Conservation (phyloP, 2,113 vertebrate genomes). For the Dromaius novaehollandiae region DNA sequence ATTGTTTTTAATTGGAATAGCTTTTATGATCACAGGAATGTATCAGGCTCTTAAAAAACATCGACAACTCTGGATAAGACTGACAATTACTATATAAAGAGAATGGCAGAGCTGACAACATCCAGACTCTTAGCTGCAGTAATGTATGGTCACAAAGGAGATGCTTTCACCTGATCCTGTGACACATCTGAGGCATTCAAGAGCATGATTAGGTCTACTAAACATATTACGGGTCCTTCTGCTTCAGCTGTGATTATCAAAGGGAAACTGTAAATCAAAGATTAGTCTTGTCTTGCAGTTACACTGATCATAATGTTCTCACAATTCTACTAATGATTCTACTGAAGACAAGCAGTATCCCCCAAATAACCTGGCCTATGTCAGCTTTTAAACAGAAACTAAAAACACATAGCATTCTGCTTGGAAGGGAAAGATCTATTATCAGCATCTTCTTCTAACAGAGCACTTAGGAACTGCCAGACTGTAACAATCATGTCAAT, state of each 20-base stretch:
- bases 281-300: not conserved
- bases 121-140: not conserved
- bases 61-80: not conserved
- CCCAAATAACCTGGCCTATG: not conserved
- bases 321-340: not conserved
- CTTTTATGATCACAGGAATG: not conserved
- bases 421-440: not conserved
- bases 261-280: not conserved
- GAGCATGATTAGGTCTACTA: not conserved
- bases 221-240: not conserved
- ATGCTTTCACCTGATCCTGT: not conserved
- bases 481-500: not conserved
- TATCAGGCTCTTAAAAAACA: not conserved
- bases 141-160: not conserved
- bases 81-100: not conserved
- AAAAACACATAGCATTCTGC: not conserved
- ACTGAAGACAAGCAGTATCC: not conserved
- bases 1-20: not conserved
- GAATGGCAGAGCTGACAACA: not conserved
- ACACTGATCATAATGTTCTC: not conserved
- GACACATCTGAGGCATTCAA: not conserved
- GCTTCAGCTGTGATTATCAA: not conserved
- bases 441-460: not conserved
- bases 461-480: not conserved
- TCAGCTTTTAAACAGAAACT: not conserved